Evolutionary conservation across 1,140 invertebrate genomes (phyloP).

Genomic region (Steinernema feltiae): DNA sequence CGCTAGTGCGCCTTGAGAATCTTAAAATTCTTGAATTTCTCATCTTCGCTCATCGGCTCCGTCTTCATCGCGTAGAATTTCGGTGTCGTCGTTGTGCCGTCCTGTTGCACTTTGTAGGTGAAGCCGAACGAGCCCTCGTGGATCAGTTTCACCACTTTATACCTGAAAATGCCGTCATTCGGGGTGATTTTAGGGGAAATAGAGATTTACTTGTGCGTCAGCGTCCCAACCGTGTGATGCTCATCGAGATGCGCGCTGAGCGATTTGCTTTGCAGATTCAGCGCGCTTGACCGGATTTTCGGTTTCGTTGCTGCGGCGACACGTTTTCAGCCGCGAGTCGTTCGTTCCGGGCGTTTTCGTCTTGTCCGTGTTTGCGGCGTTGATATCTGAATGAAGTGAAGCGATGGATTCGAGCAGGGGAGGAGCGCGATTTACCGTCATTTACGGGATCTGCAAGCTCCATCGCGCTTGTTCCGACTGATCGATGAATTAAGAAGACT

Average conservation of each 20-base stretch:
- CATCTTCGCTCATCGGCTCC: constrained; percentile 30
- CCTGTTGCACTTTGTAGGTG: constrained; percentile 28
- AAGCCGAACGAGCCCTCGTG: constrained; percentile 17
- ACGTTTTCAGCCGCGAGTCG: not conserved
- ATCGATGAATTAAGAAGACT: too few relatives aligned
- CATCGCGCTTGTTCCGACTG: not conserved
- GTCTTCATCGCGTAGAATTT: constrained; percentile 12
- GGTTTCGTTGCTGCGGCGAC: not conserved
- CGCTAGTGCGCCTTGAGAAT: not conserved
- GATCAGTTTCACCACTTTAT: constrained; percentile 14
- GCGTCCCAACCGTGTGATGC: not conserved
- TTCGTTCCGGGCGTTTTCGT: not conserved
- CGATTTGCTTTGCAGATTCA: not conserved
- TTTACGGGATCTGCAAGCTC: not conserved
- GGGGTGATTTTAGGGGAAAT: not conserved
- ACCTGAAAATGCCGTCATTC: constrained; percentile 9
- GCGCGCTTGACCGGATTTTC: not conserved
- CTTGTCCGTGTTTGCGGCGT: not conserved
- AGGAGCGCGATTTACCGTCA: not conserved
- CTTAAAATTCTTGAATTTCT: constrained; percentile 22
- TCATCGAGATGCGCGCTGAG: not conserved
- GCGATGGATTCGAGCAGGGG: not conserved
- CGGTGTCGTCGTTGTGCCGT: not conserved
- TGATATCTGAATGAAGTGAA: not conserved
- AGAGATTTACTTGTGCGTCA: not conserved